Evolutionary conservation across 2,797 vertebrate species (phyloP).

Genomic region (Kryptolebias ocellatus): DNA sequence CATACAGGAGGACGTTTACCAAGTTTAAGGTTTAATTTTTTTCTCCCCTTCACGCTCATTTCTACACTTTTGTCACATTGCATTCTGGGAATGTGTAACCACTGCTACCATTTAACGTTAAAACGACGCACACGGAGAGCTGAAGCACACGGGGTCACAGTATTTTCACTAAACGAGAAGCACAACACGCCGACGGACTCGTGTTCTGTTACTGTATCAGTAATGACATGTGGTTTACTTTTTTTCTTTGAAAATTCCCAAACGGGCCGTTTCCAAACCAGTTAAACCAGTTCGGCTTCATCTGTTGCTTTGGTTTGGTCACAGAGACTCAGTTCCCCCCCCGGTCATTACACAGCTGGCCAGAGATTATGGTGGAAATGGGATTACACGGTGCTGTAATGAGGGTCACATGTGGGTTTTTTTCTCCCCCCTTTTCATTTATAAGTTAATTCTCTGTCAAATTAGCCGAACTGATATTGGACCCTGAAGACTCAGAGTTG

Average conservation of each 20-base stretch:
- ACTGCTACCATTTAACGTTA: conserved; percentile 12
- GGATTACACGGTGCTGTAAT: conserved; percentile 61
- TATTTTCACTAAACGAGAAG: conserved; percentile 2
- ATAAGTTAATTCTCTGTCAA: conserved; percentile 68
- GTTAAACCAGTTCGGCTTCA: neutral
- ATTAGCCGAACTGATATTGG: conserved; percentile 70
- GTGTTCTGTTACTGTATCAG: conserved; percentile 50
- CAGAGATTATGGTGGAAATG: conserved; percentile 55
- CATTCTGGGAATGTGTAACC: conserved; percentile 56
- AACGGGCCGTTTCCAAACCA: neutral
- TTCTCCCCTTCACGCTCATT: neutral
- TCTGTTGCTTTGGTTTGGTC: neutral
- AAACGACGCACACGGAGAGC: neutral
- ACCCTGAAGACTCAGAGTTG: conserved; percentile 55
- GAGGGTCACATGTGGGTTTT: conserved; percentile 48
- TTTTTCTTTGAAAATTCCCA: neutral
- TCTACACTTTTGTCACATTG: conserved; percentile 19
- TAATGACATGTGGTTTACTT: conserved; percentile 37
- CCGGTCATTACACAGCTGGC: conserved; percentile 4
- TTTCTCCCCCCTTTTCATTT: conserved; percentile 57
- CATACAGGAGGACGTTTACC: conserved; percentile 6
- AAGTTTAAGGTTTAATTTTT: neutral
- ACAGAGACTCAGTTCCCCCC: neutral
- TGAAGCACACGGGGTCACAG: neutral
- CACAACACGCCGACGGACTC: no score